Base-by-base conservation (phyloP, 2,888 invertebrate species). In the Nomada flava region DNA sequence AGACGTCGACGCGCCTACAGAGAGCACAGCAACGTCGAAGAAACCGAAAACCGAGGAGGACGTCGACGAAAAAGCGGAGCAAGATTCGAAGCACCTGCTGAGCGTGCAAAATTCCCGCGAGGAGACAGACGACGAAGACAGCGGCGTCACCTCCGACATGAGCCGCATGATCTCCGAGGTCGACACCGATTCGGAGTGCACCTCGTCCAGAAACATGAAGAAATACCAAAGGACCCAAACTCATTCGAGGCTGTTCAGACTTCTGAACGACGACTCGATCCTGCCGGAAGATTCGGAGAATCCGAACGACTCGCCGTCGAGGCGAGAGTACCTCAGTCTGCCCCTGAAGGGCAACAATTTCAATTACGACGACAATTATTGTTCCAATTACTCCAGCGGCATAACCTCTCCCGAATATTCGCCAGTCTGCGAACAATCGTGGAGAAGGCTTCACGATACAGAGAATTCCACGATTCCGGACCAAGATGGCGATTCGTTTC, bases 151-250 rank as follows among this genome's bases (percentile, higher is more conserved):
- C 0, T 95, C 95, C 0, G 96, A 96, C 90, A 95, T 96, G 94
- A 96, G 96, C 86, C 94, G 96, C 72, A 95, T 95, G 82, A 95
- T 96, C 82, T 96, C 96, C 0, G 96, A 96, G 88, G 95, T 95
- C 2, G 96, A 96, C 84, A 95, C 95, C 0, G 96, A 96, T 88
- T 94, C 95, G 0, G 96, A 96, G 79, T 94, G 94, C 82, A 95
- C 95, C 2, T 95, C 96, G 84, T 90, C 95, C 29, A 94, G 94
- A 53, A 96, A 95, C 88, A 94, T 95, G 91, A 95, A 95, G 15
- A 94, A 95, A 77, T 97, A 96, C 91, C 96, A 96, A 91, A 94
- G 97, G 70, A 96, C 96, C 3, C 95, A 96, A 53, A 97, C 97
- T 55, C 97, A 97, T 93, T 96, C 96, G 60, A 94, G 97, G 84